These are phyloP conservation scores for Dendrolimus punctatus DNA, from an alignment of 1,140 invertebrate species.

Conservation along the genomic window DNA sequence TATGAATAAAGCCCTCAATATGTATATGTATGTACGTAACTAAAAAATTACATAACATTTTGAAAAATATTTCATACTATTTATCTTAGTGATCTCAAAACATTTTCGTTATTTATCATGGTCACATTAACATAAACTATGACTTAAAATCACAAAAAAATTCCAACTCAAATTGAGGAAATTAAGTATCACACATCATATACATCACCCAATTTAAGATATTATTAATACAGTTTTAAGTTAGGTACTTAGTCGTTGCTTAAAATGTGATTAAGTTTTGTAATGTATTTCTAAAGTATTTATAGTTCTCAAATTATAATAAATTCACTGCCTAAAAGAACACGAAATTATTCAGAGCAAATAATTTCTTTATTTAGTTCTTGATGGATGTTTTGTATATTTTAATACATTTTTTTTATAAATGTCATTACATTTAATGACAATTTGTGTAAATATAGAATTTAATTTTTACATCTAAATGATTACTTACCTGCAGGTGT, in stretches of 20 bases:
- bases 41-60: no score
- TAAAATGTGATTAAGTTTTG: constrained; percentile 20
- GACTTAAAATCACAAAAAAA: no score
- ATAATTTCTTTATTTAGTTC: constrained; percentile 4
- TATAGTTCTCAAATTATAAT: constrained; percentile 20
- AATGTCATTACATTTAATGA: constrained; percentile 29
- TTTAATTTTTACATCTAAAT: constrained; percentile 39
- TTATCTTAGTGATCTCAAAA: no score
- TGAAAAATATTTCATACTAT: no score
- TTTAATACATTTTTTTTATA: constrained; percentile 21
- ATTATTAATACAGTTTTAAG: constrained; percentile 6
- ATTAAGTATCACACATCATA: no score
- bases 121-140: no score
- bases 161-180: constrained; percentile 7
- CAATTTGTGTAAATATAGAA: constrained; percentile 59
- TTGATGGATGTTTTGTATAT: constrained; percentile 35
- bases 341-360: constrained; percentile 15
- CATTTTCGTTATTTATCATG: no score
- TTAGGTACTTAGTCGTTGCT: constrained; percentile 15
- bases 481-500: constrained; percentile 35
- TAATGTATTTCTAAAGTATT: constrained; percentile 15
- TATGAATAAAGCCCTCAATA: no score
- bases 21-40: no score
- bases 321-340: constrained; percentile 23
- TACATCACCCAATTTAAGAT: constrained; percentile 17